Base-by-base conservation (phyloP, 2,113 vertebrate genomes). In the Cnemophilus loriae region DNA sequence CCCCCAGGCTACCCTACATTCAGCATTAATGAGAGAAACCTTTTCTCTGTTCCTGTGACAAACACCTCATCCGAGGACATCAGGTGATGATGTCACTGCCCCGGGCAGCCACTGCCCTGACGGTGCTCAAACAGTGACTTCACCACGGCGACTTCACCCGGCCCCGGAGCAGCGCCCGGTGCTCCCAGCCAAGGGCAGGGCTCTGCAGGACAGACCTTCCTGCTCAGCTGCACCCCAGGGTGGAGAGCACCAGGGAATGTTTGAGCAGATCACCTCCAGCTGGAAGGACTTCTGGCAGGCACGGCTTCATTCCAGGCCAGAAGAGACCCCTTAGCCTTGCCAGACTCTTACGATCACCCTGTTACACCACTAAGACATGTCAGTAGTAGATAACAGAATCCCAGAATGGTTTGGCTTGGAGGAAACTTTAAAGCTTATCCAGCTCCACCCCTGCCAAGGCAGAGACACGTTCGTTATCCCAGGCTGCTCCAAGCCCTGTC, bases 161-260 rank as follows among this genome's bases (percentile, higher is more conserved):
- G 50, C 13, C 76, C 44, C 16, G 68, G 53, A 55, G 35, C 14
- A 16, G 41, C 7, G 4, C 4, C 3, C 1, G 4, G 27, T 42
- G 41, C 60, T 39, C 2, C 1, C 44, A 69, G 56, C 13, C 27
- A 39, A 32, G n/a, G 30, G 55, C 3, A 13, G 55, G 35, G 16
- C 16, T 7, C 39, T 10, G 26, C 22, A 15, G 60, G 1, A n/a
- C 26, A 46, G 44, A 35, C 22, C 33, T 32, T 21, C 28, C 42
- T n/a, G 52, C 35, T 19, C 6, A 12, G 22, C 46, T n/a, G n/a
- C 6, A 6, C n/a, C 22, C 0, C 0, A 1, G 26, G 26, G 7
- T 12, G 20, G 18, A 39, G 21, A 55, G 41, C 9, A 49, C 15
- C 13, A 49, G 41, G 44, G 69, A 22, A 7, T 6, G 15, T 18